Evolutionary conservation across 2,113 vertebrate species (phyloP).

Genomic region (Neofelis nebulosa): DNA sequence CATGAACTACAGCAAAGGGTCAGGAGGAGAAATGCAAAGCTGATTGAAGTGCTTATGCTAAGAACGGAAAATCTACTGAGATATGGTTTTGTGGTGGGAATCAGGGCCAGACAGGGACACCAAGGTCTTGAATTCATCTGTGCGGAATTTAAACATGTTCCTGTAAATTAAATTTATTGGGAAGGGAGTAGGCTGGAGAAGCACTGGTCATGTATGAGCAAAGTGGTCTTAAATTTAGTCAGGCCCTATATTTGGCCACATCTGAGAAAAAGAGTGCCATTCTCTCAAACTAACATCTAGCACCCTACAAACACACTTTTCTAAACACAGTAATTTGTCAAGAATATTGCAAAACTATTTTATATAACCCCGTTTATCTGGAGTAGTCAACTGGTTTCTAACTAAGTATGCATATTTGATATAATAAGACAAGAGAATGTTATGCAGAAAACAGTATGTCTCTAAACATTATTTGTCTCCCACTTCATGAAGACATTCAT

Average conservation of each 20-base stretch:
- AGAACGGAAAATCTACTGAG: background rate
- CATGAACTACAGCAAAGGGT: background rate
- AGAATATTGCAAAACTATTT: constrained; percentile 9
- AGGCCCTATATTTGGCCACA: background rate
- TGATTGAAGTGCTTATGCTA: background rate
- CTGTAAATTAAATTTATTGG: background rate
- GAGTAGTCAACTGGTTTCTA: constrained; percentile 68
- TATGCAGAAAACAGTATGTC: constrained; percentile 70
- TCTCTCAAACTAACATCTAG: background rate
- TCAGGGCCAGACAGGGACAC: no score
- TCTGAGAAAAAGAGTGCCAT: background rate
- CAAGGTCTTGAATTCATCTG: background rate
- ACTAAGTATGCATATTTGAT: constrained; percentile 71
- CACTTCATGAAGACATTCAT: constrained; percentile 70
- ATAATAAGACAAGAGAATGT: constrained; percentile 76
- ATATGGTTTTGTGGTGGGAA: background rate
- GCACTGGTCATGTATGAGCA: background rate
- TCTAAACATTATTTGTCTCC: constrained; percentile 80
- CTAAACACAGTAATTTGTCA: background rate
- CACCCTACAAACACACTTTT: background rate
- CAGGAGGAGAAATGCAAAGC: background rate
- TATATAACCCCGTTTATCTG: background rate
- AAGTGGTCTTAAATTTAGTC: background rate
- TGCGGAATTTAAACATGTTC: background rate
- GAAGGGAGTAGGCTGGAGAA: background rate